phyloP scores from a whole-genome alignment of 2,113 vertebrate species.

The Phalacrocorax brasilianus region DNA sequence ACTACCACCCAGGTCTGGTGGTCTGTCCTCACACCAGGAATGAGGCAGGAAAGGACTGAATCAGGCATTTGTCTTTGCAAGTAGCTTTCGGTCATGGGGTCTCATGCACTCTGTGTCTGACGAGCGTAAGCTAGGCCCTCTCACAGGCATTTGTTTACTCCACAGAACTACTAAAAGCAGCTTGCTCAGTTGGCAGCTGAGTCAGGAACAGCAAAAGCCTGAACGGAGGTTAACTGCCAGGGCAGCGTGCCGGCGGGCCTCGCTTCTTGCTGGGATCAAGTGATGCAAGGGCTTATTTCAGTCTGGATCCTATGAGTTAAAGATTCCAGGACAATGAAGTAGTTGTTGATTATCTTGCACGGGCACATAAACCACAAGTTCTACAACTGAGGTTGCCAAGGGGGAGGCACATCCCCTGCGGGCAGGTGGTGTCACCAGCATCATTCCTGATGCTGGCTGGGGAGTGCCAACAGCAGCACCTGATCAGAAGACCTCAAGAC shows the following conservation, averaged over 20 bases:
- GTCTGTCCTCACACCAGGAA: background rate
- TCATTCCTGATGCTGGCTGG: background rate
- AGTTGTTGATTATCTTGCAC: background rate
- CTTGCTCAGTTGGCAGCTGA: background rate
- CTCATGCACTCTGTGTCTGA: accelerated
- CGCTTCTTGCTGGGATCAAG: background rate
- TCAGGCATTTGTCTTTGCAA: background rate
- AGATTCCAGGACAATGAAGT: constrained; percentile 62
- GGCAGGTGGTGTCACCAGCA: background rate
- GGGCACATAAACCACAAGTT: background rate
- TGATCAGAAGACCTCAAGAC: background rate
- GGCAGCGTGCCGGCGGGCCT: background rate
- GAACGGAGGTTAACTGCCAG: background rate
- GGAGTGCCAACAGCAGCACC: background rate
- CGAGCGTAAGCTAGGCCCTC: background rate
- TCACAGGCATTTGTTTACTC: background rate
- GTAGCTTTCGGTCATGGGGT: background rate
- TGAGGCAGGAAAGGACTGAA: background rate
- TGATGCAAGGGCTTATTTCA: background rate
- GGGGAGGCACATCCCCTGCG: background rate
- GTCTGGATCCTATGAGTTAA: constrained; percentile 10
- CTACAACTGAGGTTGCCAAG: background rate
- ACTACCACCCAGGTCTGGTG: background rate
- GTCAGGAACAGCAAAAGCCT: background rate
- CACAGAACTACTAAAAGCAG: background rate